A percentile compares a stretch with the other conserved stretches of the same genome.
Evolutionary conservation across 2,797 vertebrate species (phyloP).

Genomic region (Babyrousa celebensis): DNA sequence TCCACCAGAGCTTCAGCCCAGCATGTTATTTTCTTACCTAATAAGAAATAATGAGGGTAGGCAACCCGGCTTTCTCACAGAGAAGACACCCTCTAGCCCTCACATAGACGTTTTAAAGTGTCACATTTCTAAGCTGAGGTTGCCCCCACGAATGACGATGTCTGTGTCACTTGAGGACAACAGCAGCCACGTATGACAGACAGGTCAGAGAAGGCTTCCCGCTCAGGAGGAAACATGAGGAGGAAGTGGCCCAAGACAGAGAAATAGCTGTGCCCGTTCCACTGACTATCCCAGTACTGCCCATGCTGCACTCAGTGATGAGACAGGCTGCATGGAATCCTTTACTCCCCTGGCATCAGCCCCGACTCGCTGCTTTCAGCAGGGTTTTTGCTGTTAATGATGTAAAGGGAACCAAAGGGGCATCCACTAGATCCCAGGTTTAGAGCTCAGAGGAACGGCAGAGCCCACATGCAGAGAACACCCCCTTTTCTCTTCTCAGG

Average conservation of each 20-base stretch:
- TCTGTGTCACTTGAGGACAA: not conserved
- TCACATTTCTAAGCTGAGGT: not conserved
- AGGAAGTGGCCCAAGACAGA: not conserved
- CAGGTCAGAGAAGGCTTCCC: not conserved
- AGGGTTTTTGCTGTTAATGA: not conserved
- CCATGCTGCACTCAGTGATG: not conserved
- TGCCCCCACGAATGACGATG: not conserved
- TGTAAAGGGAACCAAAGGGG: not conserved
- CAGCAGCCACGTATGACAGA: fast-evolving
- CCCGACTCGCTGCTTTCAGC: not conserved
- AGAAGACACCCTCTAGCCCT: not conserved
- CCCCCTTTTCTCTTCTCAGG: not conserved
- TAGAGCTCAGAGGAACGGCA: not conserved
- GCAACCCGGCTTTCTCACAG: not conserved
- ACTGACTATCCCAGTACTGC: not conserved
- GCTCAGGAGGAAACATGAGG: not conserved
- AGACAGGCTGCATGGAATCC: not conserved
- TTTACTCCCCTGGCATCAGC: not conserved
- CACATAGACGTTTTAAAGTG: not conserved
- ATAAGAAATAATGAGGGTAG: not conserved
- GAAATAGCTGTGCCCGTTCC: not conserved
- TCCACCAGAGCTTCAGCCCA: not conserved
- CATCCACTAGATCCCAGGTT: not conserved
- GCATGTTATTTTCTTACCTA: constrained; percentile 1
- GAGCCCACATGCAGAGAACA: not conserved